Evolutionary conservation across 2,888 invertebrate species (phyloP), one percentile per base, ranked within the genome.

Genomic region (Dicranocentrus wangi): DNA sequence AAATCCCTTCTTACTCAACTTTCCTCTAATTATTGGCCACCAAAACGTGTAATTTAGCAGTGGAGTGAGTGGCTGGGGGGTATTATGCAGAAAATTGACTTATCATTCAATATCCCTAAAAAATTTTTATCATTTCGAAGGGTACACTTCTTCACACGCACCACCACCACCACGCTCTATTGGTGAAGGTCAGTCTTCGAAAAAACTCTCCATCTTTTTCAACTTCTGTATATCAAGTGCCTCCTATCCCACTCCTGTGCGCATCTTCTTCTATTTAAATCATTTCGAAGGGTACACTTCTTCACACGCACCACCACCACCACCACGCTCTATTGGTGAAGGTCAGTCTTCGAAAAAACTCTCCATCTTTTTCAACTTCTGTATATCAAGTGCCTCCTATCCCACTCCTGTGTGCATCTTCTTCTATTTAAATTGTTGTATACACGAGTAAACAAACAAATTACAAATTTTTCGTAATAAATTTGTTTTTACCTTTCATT

Each of bases 151-250:
- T 32, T 7, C 32, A 32, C 10, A 32, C 10, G 10, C 10, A 7
- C 10, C 32, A 32, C 32, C 32, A 32, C 10, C 32, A 32, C 3
- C 10, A 32, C 10, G 32, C 32, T 7, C 17, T 32, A 61, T 65
- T 65, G 65, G 65, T 21, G 13, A 65, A 65, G 65, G 65, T 65
- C 65, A 65, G 65, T 65, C 65, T 65, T 7, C 17, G 5, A 32
- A 32, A 28, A 60, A 60, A 60, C 27, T n/a, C n/a, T n/a, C n/a
- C n/a, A n/a, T n/a, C n/a, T n/a, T n/a, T n/a, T n/a, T n/a, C n/a
- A n/a, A n/a, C n/a, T n/a, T n/a, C n/a, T n/a, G n/a, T n/a, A n/a
- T n/a, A n/a, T n/a, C n/a, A n/a, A n/a, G n/a, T n/a, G n/a, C n/a
- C n/a, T n/a, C n/a, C n/a, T n/a, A n/a, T n/a, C n/a, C n/a, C n/a